These are phyloP conservation scores for Cerceris rybyensis DNA, from an alignment of 2,888 invertebrate species.

Conservation along the genomic window DNA sequence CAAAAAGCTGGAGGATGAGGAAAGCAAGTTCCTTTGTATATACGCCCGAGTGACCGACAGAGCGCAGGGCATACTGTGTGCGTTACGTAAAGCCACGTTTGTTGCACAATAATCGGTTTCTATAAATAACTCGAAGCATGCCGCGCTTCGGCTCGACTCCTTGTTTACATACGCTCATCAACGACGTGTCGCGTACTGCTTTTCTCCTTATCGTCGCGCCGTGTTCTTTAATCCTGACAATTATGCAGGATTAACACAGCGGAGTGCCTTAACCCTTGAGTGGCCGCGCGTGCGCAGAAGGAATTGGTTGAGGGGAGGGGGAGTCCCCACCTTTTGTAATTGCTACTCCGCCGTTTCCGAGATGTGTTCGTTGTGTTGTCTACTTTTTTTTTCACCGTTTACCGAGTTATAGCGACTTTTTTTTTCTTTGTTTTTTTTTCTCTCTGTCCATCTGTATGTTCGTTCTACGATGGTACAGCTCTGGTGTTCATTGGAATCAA, in stretches of 20 bases:
- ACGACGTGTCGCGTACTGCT: conserved; percentile 43
- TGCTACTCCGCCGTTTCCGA: no score
- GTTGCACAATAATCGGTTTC: conserved; percentile 80
- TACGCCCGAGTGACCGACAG: conserved; percentile 70
- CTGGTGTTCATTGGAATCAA: no score
- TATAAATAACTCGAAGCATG: conserved; percentile 78
- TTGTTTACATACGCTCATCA: conserved; percentile 68
- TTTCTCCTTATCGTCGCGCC: conserved; percentile 45
- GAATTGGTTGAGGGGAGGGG: no score
- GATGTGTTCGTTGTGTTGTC: no score
- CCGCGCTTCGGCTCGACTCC: conserved; percentile 62
- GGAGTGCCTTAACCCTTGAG: neutral
- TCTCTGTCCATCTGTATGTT: no score
- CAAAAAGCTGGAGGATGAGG: conserved; percentile 47
- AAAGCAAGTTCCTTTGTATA: conserved; percentile 60
- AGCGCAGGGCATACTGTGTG: conserved; percentile 49
- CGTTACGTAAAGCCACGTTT: conserved; percentile 79
- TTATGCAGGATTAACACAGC: neutral
- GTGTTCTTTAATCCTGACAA: neutral
- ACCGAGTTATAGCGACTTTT: no score
- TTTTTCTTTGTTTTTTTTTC: no score
- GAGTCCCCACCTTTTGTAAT: no score
- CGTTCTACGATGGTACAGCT: no score
- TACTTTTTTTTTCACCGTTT: no score
- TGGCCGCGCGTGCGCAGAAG: no score